A percentile compares a stretch with the other conserved stretches of the same genome.
Conservation (phyloP, 2,888 invertebrate genomes). For the Leucania comma region DNA sequence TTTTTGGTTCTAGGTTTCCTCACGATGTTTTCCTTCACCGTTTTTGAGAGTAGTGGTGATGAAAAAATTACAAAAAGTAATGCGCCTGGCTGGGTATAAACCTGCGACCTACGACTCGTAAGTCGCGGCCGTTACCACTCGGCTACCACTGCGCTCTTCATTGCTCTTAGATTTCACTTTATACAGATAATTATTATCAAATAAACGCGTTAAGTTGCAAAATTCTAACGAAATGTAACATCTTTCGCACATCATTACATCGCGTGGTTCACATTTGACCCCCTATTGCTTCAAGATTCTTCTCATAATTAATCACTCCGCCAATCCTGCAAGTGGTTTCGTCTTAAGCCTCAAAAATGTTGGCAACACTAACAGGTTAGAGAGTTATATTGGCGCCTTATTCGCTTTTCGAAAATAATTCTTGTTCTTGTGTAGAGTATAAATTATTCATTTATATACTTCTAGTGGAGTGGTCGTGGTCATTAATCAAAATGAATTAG, state of each 20-base stretch:
- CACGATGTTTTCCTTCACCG: no score
- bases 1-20: no score
- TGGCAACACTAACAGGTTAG: constrained; percentile 18
- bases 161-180: no score
- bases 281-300: constrained; percentile 25
- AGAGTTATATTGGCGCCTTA: constrained; percentile 45
- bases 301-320: constrained; percentile 49
- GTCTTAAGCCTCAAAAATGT: constrained; percentile 50
- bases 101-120: no score
- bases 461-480: no score
- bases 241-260: background rate
- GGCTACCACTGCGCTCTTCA: no score
- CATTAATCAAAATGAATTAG: no score
- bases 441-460: background rate
- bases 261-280: background rate
- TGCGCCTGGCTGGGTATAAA: no score
- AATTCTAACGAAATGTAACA: background rate
- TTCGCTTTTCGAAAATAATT: constrained; percentile 21
- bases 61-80: no score
- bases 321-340: constrained; percentile 46
- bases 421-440: background rate
- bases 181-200: background rate
- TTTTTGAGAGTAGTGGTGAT: no score
- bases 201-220: background rate
- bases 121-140: no score